Percentiles rank a stretch among this genome's conserved stretches.
Evolutionary conservation across 2,113 vertebrate species (phyloP).

Genomic region (Vanacampus margaritifer): DNA sequence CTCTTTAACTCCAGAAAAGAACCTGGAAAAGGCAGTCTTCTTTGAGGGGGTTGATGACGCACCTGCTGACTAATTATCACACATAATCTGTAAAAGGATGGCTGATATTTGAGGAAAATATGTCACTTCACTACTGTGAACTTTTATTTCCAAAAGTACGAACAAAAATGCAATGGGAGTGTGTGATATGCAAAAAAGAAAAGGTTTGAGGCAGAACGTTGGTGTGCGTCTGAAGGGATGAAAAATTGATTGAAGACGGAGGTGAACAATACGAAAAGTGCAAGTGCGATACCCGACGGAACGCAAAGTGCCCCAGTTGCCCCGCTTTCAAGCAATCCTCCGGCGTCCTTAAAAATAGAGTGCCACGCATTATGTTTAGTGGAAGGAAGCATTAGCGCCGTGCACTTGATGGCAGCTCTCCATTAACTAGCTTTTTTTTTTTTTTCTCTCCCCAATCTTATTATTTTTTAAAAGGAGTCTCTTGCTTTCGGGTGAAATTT

Average conservation of each 20-base stretch:
- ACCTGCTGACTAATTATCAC: neutral
- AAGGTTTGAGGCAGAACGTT: slow-evolving; percentile 55
- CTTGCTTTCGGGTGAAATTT: neutral
- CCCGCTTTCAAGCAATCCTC: slow-evolving; percentile 48
- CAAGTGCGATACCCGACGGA: slow-evolving; percentile 57
- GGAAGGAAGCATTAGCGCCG: slow-evolving; percentile 51
- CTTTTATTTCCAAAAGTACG: slow-evolving; percentile 5
- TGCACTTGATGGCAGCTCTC: slow-evolving; percentile 52
- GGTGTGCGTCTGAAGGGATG: slow-evolving; percentile 58
- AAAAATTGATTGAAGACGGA: slow-evolving; percentile 69
- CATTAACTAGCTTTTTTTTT: slow-evolving; percentile 29
- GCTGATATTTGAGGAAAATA: slow-evolving; percentile 17
- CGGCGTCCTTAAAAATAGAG: slow-evolving; percentile 59
- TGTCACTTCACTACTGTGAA: slow-evolving; percentile 8
- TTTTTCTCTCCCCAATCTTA: neutral
- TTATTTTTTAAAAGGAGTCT: neutral
- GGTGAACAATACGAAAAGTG: slow-evolving; percentile 68
- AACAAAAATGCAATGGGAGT: slow-evolving; percentile 34
- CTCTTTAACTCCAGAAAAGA: too few relatives aligned
- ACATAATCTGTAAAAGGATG: slow-evolving; percentile 18
- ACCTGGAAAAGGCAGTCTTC: neutral
- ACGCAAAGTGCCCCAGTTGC: slow-evolving; percentile 54
- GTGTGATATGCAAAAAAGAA: slow-evolving; percentile 54
- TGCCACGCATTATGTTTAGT: slow-evolving; percentile 52
- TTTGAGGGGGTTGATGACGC: neutral